Evolutionary conservation across 2,888 invertebrate species (phyloP).

Genomic region (Nebria salina): DNA sequence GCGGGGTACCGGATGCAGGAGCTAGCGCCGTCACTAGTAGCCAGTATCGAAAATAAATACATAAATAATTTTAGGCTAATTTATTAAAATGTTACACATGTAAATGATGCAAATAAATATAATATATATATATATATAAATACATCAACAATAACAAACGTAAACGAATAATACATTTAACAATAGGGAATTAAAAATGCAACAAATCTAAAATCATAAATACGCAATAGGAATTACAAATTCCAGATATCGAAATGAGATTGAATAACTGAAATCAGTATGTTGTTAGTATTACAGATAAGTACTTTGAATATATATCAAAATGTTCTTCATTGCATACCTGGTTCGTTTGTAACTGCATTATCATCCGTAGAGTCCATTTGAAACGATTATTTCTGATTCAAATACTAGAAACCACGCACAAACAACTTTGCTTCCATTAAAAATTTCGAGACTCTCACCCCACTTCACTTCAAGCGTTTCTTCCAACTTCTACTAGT

Average conservation of each 20-base stretch:
- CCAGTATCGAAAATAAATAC: background rate
- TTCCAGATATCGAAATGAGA: background rate
- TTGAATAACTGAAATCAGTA: background rate
- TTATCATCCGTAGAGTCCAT: slow-evolving; percentile 62
- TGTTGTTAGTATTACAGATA: background rate
- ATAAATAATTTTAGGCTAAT: background rate
- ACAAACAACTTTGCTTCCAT: slow-evolving; percentile 27
- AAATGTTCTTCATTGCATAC: slow-evolving; percentile 17
- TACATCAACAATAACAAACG: background rate
- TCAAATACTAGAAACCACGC: slow-evolving; percentile 21
- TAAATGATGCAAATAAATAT: background rate
- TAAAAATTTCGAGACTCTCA: background rate
- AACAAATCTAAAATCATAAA: background rate
- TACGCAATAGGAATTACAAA: background rate
- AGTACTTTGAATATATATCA: background rate
- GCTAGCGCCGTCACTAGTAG: background rate
- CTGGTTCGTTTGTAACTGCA: slow-evolving; percentile 55
- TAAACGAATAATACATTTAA: background rate
- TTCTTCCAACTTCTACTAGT: background rate
- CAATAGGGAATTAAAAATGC: background rate
- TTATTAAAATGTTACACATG: background rate
- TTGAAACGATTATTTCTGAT: slow-evolving; percentile 49
- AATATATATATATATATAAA: background rate
- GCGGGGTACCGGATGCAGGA: background rate
- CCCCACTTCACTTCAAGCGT: slow-evolving; percentile 9